Percentiles rank a stretch among this genome's conserved stretches.
phyloP scores from a whole-genome alignment of 1,140 invertebrate genomes.

The Caenorhabditis brenneri region DNA sequence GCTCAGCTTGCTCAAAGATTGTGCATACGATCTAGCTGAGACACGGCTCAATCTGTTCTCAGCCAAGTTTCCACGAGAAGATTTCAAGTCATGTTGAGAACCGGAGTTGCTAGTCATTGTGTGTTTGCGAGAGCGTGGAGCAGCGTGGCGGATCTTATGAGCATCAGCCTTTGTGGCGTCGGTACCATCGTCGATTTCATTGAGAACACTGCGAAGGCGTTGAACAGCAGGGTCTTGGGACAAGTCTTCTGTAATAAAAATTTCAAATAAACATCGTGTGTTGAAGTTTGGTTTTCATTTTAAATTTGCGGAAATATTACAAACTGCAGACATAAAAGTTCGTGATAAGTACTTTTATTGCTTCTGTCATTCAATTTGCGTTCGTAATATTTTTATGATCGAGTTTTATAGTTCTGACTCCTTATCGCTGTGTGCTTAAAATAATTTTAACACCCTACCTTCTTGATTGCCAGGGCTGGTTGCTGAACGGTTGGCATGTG shows the following conservation, averaged over 20 bases:
- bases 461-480: conserved; percentile 36
- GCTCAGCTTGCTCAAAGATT: conserved; percentile 67
- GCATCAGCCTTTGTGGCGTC: neutral
- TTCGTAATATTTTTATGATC: neutral
- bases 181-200: neutral
- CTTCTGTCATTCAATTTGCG: neutral
- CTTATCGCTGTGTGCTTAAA: neutral
- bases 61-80: conserved; percentile 59
- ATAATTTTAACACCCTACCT: neutral
- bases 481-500: conserved; percentile 27
- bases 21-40: conserved; percentile 66
- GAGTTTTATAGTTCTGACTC: neutral
- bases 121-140: conserved; percentile 56
- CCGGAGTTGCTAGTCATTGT: conserved; percentile 62
- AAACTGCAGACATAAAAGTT: neutral
- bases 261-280: no score
- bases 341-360: neutral
- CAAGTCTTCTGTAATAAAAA: neutral
- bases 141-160: conserved; percentile 24
- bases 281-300: neutral
- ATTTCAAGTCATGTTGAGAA: conserved; percentile 48
- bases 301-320: neutral
- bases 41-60: conserved; percentile 61
- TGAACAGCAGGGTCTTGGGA: conserved; percentile 2
- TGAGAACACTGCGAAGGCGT: conserved; percentile 3